Evolutionary conservation across 2,888 invertebrate genomes (phyloP), one percentile per base, ranked within the genome.

Genomic region (Cataglyphis altisquamis): DNA sequence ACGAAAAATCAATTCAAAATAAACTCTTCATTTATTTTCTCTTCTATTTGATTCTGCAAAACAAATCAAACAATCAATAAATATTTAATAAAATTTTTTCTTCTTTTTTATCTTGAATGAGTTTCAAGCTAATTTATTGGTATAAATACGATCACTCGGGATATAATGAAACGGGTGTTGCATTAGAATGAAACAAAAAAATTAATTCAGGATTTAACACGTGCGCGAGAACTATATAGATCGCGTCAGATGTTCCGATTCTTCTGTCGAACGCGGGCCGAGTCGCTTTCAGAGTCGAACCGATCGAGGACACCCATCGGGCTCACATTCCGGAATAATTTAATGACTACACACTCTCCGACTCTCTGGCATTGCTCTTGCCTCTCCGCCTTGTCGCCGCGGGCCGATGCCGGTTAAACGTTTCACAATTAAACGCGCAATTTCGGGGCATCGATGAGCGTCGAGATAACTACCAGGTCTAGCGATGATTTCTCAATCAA

Each of bases 251-350:
- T 87, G 88, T 84, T 78, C 80, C 80, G 90, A 86, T 87, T 82
- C 86, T 86, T 84, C 78, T 48, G 64, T 60, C 82, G 84, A 83
- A 68, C 72, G 62, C 84, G 78, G 55, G 67, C 67, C 89, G 91
- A 36, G 36, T 36, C 0, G 36, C 36, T 89, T 90, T 91, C 87
- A 86, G 86, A 67, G 67, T 66, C 15, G 86, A 88, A 85, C 89
- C 84, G 89, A 92, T 92, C 90, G 89, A 84, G 87, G 87, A 89
- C 90, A 89, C 90, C 89, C 89, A 91, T 91, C 85, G 91, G 86
- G 90, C 89, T 90, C 91, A 92, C 88, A 88, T 90, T 85, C 93
- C 89, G 94, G 94, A 94, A 94, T 94, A 94, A 94, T 94, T 94
- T 94, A 94, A 94, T 93, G 94, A 94, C 91, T 91, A 91, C 87